Evolutionary conservation across 2,888 invertebrate species (phyloP).

Genomic region (Oasisia sp.): DNA sequence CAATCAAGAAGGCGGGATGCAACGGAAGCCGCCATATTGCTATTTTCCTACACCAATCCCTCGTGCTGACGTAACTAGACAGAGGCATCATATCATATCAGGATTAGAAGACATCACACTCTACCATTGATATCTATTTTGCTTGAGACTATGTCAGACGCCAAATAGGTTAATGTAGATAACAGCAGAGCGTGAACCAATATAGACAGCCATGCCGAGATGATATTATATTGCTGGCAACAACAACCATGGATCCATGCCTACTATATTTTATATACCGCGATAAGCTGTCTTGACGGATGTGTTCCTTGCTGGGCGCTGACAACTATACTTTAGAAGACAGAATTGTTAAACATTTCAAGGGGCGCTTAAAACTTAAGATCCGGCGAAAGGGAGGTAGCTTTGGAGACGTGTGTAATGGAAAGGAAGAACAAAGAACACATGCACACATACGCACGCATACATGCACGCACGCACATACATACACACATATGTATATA

Average conservation of each 20-base stretch:
- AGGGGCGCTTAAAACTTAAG: neutral
- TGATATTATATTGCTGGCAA: neutral
- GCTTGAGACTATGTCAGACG: neutral
- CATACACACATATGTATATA: too few relatives aligned
- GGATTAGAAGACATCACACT: neutral
- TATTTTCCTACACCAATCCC: neutral
- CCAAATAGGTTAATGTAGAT: neutral
- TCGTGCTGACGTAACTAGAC: neutral
- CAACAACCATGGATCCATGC: neutral
- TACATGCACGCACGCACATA: neutral
- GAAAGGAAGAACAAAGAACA: neutral
- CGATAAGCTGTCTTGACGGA: neutral
- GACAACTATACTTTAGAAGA: neutral
- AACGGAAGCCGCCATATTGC: neutral
- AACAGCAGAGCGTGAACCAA: neutral
- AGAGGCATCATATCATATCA: neutral
- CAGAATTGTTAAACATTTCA: neutral
- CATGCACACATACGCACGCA: neutral
- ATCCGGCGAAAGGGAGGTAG: neutral
- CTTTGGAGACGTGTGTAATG: neutral
- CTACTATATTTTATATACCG: neutral
- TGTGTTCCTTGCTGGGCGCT: neutral
- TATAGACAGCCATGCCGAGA: too few relatives aligned
- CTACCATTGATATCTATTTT: neutral
- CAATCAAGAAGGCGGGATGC: neutral